These are phyloP conservation scores for Oreonectes daqikongensis DNA, from an alignment of 2,797 vertebrate species.

Conservation along the genomic window DNA sequence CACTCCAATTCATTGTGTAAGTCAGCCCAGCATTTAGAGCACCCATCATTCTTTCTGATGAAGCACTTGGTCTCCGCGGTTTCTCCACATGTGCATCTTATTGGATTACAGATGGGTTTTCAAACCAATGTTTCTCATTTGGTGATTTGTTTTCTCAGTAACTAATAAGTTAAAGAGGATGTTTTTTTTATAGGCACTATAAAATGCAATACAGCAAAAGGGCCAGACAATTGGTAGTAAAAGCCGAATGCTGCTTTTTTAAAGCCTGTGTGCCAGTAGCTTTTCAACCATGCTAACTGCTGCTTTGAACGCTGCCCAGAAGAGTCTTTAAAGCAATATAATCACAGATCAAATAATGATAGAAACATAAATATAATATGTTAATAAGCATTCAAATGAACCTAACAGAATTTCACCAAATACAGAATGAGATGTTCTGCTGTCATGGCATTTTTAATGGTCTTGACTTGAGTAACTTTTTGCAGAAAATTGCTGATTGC, in stretches of 20 bases:
- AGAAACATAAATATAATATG: background rate
- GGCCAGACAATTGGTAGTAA: slow-evolving; percentile 69
- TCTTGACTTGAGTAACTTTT: too few species aligned
- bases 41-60: slow-evolving; percentile 57
- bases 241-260: slow-evolving; percentile 71
- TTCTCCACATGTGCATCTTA: slow-evolving; percentile 68
- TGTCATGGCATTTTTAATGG: too few species aligned
- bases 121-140: slow-evolving; percentile 69
- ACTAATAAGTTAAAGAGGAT: slow-evolving; percentile 57
- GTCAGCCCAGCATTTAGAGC: slow-evolving; percentile 6
- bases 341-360: background rate
- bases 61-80: slow-evolving; percentile 63
- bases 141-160: slow-evolving; percentile 62
- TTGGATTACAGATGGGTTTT: slow-evolving; percentile 61
- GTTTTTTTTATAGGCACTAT: slow-evolving; percentile 67
- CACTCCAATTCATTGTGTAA: slow-evolving; percentile 30
- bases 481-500: too few species aligned
- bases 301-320: slow-evolving; percentile 14
- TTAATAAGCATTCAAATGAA: too few species aligned
- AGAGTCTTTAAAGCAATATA: slow-evolving; percentile 8
- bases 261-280: slow-evolving; percentile 64
- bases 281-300: slow-evolving; percentile 65
- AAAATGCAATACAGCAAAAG: slow-evolving; percentile 69
- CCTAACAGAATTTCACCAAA: too few species aligned
- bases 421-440: too few species aligned